A percentile compares a stretch with the other conserved stretches of the same genome.
Evolutionary conservation across 2,888 invertebrate species (phyloP).

Genomic region (Chrysolina haemoptera): DNA sequence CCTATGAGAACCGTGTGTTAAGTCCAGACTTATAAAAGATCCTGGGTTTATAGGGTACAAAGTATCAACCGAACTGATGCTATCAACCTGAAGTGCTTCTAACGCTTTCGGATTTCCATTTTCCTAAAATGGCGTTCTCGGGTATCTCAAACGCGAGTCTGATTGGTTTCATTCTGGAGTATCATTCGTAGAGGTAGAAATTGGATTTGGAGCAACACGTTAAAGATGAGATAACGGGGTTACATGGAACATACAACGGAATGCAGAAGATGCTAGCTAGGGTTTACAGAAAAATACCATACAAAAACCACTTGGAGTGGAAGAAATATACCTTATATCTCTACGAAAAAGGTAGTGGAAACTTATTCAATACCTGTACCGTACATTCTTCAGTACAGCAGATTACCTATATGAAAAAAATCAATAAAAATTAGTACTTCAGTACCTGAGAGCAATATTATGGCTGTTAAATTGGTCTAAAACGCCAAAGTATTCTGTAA

Average conservation of each 20-base stretch:
- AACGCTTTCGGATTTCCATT: not conserved
- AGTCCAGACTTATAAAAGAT: not conserved
- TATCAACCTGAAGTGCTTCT: not conserved
- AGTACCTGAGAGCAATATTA: too few relatives aligned
- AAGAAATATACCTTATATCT: too few relatives aligned
- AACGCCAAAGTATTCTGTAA: too few relatives aligned
- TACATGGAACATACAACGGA: not conserved
- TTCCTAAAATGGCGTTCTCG: not conserved
- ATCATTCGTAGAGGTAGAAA: not conserved
- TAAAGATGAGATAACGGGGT: not conserved
- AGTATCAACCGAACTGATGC: constrained; percentile 1
- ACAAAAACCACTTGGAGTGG: too few relatives aligned
- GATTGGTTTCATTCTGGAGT: not conserved
- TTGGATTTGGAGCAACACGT: not conserved
- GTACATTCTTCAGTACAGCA: too few relatives aligned
- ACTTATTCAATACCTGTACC: too few relatives aligned
- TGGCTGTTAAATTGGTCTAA: too few relatives aligned
- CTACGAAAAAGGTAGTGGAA: too few relatives aligned
- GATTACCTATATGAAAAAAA: too few relatives aligned
- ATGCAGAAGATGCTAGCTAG: too few relatives aligned
- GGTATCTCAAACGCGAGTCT: not conserved
- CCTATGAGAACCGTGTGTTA: not conserved
- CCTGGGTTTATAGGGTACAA: constrained; percentile 1
- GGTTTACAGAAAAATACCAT: too few relatives aligned
- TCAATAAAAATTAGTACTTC: too few relatives aligned